Evolutionary conservation across 2,797 vertebrate genomes (phyloP).

Genomic region (Tokudaia tokunoshimensis): DNA sequence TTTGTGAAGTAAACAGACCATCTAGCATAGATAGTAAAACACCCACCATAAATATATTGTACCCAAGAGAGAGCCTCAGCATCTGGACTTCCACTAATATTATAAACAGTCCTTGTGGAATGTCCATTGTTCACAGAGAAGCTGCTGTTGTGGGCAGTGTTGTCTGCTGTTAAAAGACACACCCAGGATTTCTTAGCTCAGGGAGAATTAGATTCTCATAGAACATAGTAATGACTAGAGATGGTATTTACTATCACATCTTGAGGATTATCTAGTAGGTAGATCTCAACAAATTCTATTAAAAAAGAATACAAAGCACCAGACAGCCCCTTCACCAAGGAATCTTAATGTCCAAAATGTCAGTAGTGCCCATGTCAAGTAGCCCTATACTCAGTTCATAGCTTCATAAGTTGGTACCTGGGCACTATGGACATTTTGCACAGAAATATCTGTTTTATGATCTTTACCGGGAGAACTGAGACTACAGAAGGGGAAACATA

Average conservation of each 20-base stretch:
- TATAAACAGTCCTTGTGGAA: conserved; percentile 55
- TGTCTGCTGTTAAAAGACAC: conserved; percentile 21
- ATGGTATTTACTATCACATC: not conserved
- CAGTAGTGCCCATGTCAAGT: not conserved
- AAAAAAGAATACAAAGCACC: not conserved
- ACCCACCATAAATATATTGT: conserved; percentile 27
- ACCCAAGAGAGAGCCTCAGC: not conserved
- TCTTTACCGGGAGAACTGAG: not conserved
- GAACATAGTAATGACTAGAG: conserved; percentile 14
- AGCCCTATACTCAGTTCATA: not conserved
- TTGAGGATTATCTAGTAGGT: not conserved
- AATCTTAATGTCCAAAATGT: conserved; percentile 19
- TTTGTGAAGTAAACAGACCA: conserved; percentile 59
- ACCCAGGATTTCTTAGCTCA: conserved; percentile 27
- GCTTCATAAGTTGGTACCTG: not conserved
- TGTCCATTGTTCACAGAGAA: conserved; percentile 10
- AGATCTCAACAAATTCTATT: not conserved
- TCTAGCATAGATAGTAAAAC: conserved; percentile 52
- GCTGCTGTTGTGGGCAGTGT: not conserved
- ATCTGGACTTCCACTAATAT: conserved; percentile 61
- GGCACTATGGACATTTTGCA: not conserved
- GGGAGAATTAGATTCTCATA: not conserved
- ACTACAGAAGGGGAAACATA: too few species aligned
- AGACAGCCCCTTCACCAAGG: not conserved
- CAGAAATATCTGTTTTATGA: not conserved